Conservation (phyloP, 2,797 vertebrate species). For the Hypotaenidia okinawae region DNA sequence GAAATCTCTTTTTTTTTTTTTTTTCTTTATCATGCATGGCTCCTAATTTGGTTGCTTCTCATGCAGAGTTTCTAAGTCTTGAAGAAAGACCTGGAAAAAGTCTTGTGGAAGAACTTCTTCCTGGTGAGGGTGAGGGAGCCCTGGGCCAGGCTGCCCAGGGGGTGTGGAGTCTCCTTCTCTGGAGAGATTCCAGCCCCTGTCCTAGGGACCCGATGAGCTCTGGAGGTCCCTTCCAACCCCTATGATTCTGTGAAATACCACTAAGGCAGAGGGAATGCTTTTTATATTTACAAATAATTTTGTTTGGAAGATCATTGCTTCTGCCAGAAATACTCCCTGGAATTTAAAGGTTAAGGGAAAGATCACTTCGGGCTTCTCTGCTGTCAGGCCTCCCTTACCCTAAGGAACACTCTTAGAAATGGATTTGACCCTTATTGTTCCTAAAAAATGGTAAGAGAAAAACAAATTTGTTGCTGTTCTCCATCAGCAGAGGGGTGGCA, state of each 20-base stretch:
- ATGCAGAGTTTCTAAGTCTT: background rate
- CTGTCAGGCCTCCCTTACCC: background rate
- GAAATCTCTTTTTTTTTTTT: background rate
- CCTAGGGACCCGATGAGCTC: too few relatives aligned
- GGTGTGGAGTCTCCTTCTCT: too few relatives aligned
- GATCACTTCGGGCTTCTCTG: background rate
- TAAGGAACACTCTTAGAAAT: background rate
- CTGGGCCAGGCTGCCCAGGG: too few relatives aligned
- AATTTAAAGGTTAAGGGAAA: background rate
- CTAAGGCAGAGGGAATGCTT: background rate
- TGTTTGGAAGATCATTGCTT: background rate
- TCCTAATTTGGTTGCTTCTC: background rate
- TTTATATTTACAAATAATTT: background rate
- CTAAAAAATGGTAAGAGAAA: background rate
- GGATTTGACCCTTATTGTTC: background rate
- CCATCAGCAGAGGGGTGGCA: too few relatives aligned
- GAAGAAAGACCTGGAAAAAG: background rate
- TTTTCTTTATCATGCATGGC: background rate
- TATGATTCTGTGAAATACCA: too few relatives aligned
- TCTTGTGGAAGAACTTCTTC: too few relatives aligned
- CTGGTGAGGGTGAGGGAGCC: too few relatives aligned
- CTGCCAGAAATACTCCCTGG: background rate
- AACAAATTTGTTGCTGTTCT: background rate
- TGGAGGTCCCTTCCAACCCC: too few relatives aligned
- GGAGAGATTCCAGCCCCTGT: too few relatives aligned